Base-by-base conservation (phyloP, 2,113 vertebrate genomes). In the Channa argus region DNA sequence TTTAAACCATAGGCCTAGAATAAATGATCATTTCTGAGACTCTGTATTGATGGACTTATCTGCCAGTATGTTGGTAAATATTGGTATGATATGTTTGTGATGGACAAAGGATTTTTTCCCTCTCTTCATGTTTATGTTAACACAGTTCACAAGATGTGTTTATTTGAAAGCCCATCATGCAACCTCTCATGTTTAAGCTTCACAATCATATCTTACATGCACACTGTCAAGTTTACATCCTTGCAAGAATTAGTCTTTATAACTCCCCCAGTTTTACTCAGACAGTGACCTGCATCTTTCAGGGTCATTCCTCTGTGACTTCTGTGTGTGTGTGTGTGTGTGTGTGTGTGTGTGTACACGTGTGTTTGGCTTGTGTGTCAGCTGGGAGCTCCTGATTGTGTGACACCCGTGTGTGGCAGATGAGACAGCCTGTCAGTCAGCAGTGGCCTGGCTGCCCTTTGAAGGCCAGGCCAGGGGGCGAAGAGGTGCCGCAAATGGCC, bases 401-500 rank as follows among this genome's bases (percentile, higher is more conserved):
- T 94, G 96, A 96, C 96, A 94, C 95, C 93, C 95, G 93, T 95
- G 89, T 92, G 94, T 92, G 93, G 92, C 92, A 89, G 94, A 97
- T 97, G 96, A 97, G 96, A 96, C 94, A 93, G 93, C 91, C 96
- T 95, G 96, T 97, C 97, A 97, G 87, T 98, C 97, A 97, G 93
- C 91, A 89, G 66, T 85, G 86, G 74, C 94, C 95, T 84, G 90
- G 76, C 92, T 96, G 95, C 96, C 96, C 97, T 98, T 96, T 97
- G 96, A 96, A 96, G 95, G 94, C 93, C 95, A 93, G 95, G 96
- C 96, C 96, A 94, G 93, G 92, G 95, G 96, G 94, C 94, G 93
- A 87, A 92, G 94, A 96, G 96, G 96, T 96, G 96, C 96, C 79
- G 94, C 95, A 97, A 98, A 98, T 96, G 97, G 97, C 96, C 97